Conservation (phyloP, 2,797 vertebrate species). For the Lepidocolaptes lacrymiger region DNA sequence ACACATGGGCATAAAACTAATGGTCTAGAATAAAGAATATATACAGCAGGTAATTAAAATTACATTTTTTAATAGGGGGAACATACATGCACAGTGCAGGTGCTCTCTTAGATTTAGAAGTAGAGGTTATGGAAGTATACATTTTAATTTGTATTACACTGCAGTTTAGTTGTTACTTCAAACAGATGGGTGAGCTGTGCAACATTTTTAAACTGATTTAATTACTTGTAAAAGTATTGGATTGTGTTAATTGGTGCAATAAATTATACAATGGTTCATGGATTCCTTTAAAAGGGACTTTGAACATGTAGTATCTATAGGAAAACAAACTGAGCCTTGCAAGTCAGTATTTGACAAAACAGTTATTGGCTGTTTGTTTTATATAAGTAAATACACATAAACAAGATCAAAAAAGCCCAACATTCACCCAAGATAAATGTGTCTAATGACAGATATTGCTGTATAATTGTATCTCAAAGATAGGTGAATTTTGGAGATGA, state of each 20-base stretch:
- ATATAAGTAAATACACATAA: background rate
- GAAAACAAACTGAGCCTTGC: slow-evolving; percentile 4
- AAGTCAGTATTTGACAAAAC: background rate
- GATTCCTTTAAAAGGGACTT: slow-evolving; percentile 19
- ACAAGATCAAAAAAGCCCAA: background rate
- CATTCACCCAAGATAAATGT: background rate
- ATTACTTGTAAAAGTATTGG: slow-evolving; percentile 63
- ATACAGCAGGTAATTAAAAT: slow-evolving; percentile 53
- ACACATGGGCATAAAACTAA: slow-evolving; percentile 53
- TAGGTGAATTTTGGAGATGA: background rate
- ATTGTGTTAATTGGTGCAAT: slow-evolving; percentile 58
- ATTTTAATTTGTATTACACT: slow-evolving; percentile 34
- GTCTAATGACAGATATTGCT: background rate
- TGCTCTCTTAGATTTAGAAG: background rate
- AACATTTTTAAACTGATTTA: slow-evolving; percentile 43
- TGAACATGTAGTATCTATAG: background rate
- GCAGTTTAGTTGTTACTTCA: slow-evolving; percentile 42
- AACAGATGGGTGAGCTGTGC: slow-evolving; percentile 43
- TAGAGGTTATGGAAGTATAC: slow-evolving; percentile 7
- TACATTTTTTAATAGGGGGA: slow-evolving; percentile 20
- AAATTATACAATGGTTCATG: slow-evolving; percentile 33
- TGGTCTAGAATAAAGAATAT: slow-evolving; percentile 34
- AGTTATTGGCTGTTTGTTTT: background rate
- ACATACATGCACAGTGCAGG: background rate
- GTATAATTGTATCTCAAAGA: background rate